phyloP scores from a whole-genome alignment of 2,797 vertebrate genomes.

The Heterohyrax brucei region DNA sequence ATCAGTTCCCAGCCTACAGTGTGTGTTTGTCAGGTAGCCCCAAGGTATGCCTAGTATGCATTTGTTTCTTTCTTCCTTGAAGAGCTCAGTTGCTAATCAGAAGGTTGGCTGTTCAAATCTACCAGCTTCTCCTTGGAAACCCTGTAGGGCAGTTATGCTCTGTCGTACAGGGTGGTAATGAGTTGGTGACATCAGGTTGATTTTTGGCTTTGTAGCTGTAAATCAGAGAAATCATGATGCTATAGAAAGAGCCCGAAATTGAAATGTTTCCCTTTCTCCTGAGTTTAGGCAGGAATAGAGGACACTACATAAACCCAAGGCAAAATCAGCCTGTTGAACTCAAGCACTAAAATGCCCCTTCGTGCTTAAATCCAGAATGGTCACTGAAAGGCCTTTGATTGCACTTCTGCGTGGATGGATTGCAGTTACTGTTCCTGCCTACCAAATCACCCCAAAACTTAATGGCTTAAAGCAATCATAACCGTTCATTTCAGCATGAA shows the following conservation, averaged over 20 bases:
- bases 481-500: not conserved
- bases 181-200: no score
- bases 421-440: not conserved
- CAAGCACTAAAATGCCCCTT: not conserved
- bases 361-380: not conserved
- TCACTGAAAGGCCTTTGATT: not conserved
- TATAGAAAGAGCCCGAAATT: not conserved
- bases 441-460: not conserved
- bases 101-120: no score
- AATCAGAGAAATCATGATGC: slow-evolving; percentile 4
- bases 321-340: not conserved
- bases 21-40: not conserved
- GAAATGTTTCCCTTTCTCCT: not conserved
- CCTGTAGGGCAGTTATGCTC: no score
- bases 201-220: not conserved
- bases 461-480: not conserved
- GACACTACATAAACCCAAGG: not conserved
- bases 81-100: no score
- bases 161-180: no score
- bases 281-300: not conserved
- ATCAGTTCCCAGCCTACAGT: not conserved
- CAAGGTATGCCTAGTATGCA: not conserved
- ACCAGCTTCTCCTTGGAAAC: no score
- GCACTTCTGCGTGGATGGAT: not conserved
- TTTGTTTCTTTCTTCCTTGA: not conserved